Percentiles rank a stretch among this genome's conserved stretches.
Conservation (phyloP, 2,113 vertebrate species). For the Tamias sibiricus region DNA sequence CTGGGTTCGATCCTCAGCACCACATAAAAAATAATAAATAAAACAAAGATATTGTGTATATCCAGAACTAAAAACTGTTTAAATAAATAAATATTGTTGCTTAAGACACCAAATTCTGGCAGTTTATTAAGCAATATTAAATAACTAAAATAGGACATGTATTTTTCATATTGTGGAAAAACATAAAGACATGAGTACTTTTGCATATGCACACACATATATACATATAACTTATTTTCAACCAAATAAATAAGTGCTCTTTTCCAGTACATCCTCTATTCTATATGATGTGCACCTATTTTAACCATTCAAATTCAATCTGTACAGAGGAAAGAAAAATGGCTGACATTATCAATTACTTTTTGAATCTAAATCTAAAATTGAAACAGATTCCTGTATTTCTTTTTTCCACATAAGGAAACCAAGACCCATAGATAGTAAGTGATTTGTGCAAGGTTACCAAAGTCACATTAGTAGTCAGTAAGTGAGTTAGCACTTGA, state of each 20-base stretch:
- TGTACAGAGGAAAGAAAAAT: conserved; percentile 15
- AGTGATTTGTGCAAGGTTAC: conserved; percentile 6
- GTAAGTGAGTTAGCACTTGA: conserved; percentile 1
- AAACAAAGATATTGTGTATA: no score
- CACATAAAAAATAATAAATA: no score
- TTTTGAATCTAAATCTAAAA: conserved; percentile 40
- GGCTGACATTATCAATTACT: background rate
- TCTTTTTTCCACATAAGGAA: conserved; percentile 37
- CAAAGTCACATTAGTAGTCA: conserved; percentile 39
- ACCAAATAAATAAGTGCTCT: conserved; percentile 11
- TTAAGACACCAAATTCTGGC: background rate
- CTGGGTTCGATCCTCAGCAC: no score
- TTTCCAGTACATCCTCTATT: background rate
- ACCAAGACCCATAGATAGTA: background rate
- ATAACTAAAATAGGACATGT: background rate
- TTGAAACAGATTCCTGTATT: background rate
- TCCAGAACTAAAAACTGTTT: no score
- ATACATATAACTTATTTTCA: background rate
- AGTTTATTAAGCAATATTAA: background rate
- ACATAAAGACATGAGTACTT: background rate
- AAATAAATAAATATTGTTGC: background rate
- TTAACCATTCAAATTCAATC: conserved; percentile 25
- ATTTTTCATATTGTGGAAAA: background rate
- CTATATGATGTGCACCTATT: background rate
- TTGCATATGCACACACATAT: background rate